Conservation (phyloP, 2,113 vertebrate species). For the Lamprotornis superbus region DNA sequence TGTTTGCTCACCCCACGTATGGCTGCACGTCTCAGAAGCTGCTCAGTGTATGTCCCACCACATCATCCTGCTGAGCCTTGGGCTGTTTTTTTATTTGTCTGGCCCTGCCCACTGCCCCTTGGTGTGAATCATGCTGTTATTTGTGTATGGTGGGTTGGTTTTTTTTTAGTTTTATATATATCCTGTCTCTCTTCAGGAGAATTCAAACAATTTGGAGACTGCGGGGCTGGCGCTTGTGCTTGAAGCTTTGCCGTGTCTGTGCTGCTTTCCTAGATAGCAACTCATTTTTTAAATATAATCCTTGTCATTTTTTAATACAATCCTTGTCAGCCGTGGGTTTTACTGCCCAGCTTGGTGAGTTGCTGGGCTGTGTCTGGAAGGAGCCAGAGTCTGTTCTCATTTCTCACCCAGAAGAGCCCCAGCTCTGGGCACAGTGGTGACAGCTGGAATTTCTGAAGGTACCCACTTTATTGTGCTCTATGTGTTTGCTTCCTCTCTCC, state of each 20-base stretch:
- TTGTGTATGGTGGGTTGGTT: background rate
- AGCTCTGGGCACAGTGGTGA: accelerated
- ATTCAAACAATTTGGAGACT: background rate
- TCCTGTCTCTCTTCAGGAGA: background rate
- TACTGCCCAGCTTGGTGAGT: background rate
- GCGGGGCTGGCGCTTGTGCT: background rate
- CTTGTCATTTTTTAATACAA: background rate
- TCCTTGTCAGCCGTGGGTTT: background rate
- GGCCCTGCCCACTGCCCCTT: constrained; percentile 30
- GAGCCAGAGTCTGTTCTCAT: background rate
- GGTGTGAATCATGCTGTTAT: constrained; percentile 42
- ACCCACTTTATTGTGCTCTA: background rate
- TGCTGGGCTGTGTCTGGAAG: background rate
- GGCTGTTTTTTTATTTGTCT: background rate
- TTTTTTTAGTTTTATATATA: background rate
- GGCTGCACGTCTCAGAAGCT: background rate
- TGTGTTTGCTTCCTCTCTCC: background rate
- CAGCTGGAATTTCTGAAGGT: background rate
- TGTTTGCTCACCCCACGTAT: accelerated
- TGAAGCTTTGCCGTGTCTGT: background rate
- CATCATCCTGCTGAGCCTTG: background rate
- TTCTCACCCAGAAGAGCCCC: background rate
- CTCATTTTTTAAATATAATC: background rate
- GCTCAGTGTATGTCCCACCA: background rate
- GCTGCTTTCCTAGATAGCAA: background rate